Evolutionary conservation across 2,888 invertebrate species (phyloP), one percentile per base, ranked within the genome.

Genomic region (Cosmopolites sordidus): DNA sequence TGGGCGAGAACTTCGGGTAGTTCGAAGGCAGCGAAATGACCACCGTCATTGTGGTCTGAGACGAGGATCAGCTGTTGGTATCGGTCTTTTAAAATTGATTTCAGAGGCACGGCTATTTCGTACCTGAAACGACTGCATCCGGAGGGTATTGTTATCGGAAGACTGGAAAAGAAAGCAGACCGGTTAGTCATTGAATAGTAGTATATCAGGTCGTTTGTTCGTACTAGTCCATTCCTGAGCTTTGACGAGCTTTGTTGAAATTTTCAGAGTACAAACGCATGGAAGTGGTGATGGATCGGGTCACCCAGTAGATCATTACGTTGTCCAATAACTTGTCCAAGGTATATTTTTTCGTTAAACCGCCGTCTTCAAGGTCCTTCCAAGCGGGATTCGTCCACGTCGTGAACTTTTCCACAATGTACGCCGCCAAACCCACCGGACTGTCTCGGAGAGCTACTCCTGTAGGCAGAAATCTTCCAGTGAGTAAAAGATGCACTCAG

Each of bases 321-420:
- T 90, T 89, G 62, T 90, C 89, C 46, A 92, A 71, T 60, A 84
- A 72, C 75, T 88, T 70, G 76, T 90, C 86, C 74, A 88, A 8
- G 64, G 83, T 67, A 79, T 82, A 88, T 59, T 82, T 81, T 51
- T 79, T 76, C 1, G 75, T 74, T 0, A 92, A 71, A 1, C 85
- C 87, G 4, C 89, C 90, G 62, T 90, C 86, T 0, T 75, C 69
- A 18, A 73, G 70, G 22, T 72, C 65, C 43, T 71, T 73, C 68
- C 77, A 77, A 0, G 73, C 68, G 0, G 69, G 67, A 68, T 83
- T 79, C 0, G 87, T 89, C 85, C 88, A 86, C 0, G 83, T 81
- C 9, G 85, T 83, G 74, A 92, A 93, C 70, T 94, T 95, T 66
- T 96, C 94, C 9, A 96, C 72, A 47, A 95, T 87, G 66, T 94